These are phyloP conservation scores for Lepus oiostolus DNA, from an alignment of 2,797 vertebrate species.

Conservation along the genomic window DNA sequence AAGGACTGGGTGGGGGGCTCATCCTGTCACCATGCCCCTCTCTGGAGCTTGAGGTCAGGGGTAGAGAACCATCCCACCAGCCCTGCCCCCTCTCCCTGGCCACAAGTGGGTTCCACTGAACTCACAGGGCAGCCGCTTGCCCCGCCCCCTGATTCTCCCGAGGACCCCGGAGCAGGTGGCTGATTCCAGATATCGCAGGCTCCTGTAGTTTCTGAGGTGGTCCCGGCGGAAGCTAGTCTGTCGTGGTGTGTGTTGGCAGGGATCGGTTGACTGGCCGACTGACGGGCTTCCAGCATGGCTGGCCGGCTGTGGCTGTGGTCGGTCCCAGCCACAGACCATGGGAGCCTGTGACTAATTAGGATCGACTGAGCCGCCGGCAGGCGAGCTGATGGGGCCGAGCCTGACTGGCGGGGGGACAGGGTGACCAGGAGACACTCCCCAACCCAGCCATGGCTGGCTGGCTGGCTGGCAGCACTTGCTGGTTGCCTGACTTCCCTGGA, in stretches of 20 bases:
- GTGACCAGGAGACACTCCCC: neutral
- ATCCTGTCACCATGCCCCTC: too few species aligned
- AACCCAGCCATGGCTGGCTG: neutral
- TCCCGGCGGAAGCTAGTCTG: neutral
- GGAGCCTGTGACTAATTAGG: neutral
- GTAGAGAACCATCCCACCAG: neutral
- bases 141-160: neutral
- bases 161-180: neutral
- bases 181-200: neutral
- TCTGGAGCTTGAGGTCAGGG: too few species aligned
- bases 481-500: neutral
- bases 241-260: neutral
- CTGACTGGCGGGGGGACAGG: neutral
- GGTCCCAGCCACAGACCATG: neutral
- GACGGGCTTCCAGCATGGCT: neutral
- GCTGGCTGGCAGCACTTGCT: too few species aligned
- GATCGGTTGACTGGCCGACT: neutral
- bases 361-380: neutral
- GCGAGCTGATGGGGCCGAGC: neutral
- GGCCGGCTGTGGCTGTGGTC: neutral
- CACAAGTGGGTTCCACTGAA: neutral
- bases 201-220: neutral
- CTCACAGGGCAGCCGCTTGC: fast-evolving
- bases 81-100: neutral
- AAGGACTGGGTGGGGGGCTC: too few species aligned